phyloP scores from a whole-genome alignment of 2,888 invertebrate species.

The Zonitis immaculata region DNA sequence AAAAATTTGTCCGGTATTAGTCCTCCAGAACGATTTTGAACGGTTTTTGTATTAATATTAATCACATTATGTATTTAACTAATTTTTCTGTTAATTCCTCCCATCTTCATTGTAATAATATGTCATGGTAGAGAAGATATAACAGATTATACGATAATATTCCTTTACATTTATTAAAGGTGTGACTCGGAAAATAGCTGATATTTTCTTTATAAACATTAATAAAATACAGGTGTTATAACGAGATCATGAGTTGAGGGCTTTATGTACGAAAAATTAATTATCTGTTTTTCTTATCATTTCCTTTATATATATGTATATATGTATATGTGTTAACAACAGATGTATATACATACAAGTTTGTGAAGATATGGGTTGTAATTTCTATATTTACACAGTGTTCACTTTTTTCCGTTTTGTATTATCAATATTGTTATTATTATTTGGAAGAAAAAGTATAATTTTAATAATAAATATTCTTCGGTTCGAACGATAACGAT shows the following conservation, averaged over 20 bases:
- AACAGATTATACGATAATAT: background rate
- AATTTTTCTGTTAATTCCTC: background rate
- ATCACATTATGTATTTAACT: background rate
- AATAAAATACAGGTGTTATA: background rate
- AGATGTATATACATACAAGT: slow-evolving; percentile 16
- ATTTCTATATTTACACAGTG: background rate
- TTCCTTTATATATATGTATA: too few relatives aligned
- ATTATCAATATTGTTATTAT: too few relatives aligned
- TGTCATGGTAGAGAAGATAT: background rate
- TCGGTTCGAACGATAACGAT: background rate
- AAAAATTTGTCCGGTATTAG: too few relatives aligned
- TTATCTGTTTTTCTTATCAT: slow-evolving; percentile 11
- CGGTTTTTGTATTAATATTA: background rate
- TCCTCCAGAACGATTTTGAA: too few relatives aligned
- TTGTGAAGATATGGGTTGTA: background rate
- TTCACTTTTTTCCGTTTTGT: background rate
- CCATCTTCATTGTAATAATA: too few relatives aligned
- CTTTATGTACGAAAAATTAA: slow-evolving; percentile 13
- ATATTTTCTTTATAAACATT: background rate
- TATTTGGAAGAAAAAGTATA: too few relatives aligned
- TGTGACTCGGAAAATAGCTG: background rate
- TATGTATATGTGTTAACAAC: too few relatives aligned
- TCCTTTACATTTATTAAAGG: background rate
- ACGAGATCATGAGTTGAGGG: background rate
- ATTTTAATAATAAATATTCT: background rate